Conservation (phyloP, 1,140 invertebrate genomes). For the Drosophila repletoides region DNA sequence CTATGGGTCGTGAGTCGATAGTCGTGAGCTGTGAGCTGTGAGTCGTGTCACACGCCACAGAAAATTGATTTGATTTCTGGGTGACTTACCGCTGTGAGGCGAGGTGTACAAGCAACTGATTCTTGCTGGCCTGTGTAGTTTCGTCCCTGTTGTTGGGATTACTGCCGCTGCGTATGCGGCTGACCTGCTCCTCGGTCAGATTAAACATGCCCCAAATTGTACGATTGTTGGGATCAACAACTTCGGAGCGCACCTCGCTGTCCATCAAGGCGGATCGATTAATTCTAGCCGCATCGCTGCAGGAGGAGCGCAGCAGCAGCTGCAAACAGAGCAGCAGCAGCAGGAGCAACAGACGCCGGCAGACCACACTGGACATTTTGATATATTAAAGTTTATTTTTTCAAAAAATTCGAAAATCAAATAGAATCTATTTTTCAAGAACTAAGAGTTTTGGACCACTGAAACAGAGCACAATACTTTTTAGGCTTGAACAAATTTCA, state of each 20-base stretch:
- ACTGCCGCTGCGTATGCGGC: conserved; percentile 55
- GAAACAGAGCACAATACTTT: no score
- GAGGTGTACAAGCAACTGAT: conserved; percentile 40
- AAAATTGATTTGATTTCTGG: neutral
- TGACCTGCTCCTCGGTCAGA: conserved; percentile 66
- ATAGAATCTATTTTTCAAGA: no score
- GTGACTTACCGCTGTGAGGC: conserved; percentile 55
- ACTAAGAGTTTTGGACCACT: no score
- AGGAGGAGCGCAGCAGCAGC: conserved; percentile 36
- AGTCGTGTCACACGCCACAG: conserved; percentile 1
- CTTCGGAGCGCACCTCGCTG: conserved; percentile 62
- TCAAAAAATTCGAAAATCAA: no score
- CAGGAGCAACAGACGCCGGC: conserved; percentile 31
- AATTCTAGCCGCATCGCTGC: conserved; percentile 42
- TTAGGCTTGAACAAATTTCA: neutral
- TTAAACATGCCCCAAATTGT: conserved; percentile 70
- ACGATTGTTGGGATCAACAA: conserved; percentile 69
- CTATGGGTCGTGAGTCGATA: no score
- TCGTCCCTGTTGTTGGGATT: conserved; percentile 46
- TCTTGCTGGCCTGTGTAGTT: conserved; percentile 18
- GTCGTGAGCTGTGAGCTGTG: no score
- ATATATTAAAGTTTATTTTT: neutral
- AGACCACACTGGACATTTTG: conserved; percentile 45
- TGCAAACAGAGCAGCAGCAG: conserved; percentile 30
- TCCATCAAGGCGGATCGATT: conserved; percentile 54